A percentile compares a stretch with the other conserved stretches of the same genome.
These are phyloP conservation scores for Drosophila virilis DNA, from an alignment of 1,140 invertebrate genomes.

Conservation along the genomic window DNA sequence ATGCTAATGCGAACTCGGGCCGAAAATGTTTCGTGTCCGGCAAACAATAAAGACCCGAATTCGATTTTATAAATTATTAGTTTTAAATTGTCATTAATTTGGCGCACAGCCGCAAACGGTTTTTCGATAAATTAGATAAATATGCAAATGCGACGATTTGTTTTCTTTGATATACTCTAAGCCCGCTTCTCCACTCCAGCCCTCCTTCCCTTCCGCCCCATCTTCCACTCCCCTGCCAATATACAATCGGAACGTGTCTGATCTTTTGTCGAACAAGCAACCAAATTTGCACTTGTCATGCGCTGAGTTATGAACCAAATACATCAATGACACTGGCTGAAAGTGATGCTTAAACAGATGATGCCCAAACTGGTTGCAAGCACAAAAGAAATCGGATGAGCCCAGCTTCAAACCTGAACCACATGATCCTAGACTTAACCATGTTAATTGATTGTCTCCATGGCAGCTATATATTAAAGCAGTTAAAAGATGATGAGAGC, in stretches of 20 bases:
- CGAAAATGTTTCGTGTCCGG: slow-evolving; percentile 4
- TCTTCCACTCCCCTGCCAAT: too few relatives aligned
- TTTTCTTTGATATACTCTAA: slow-evolving; percentile 45
- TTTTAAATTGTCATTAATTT: slow-evolving; percentile 82
- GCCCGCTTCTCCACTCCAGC: not conserved
- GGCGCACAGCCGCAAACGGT: slow-evolving; percentile 47
- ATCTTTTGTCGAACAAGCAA: slow-evolving; percentile 79
- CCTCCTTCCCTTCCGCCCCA: not conserved
- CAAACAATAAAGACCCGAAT: slow-evolving; percentile 42
- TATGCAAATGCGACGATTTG: slow-evolving; percentile 75
- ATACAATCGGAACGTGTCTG: slow-evolving; percentile 54
- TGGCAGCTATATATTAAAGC: too few relatives aligned
- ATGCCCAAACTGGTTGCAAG: not conserved
- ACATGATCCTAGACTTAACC: too few relatives aligned
- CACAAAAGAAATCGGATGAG: not conserved
- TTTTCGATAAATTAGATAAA: slow-evolving; percentile 57
- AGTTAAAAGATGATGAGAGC: too few relatives aligned
- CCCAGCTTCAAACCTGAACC: too few relatives aligned
- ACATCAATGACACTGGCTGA: slow-evolving; percentile 16
- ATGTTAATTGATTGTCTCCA: too few relatives aligned
- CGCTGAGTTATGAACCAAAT: slow-evolving; percentile 60
- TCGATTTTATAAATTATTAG: slow-evolving; percentile 81
- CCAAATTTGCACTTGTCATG: slow-evolving; percentile 80
- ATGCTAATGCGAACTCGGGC: slow-evolving; percentile 37
- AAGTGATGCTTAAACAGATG: slow-evolving; percentile 7